These are phyloP conservation scores for Catharus minimus DNA, from an alignment of 2,113 vertebrate genomes.

Conservation along the genomic window DNA sequence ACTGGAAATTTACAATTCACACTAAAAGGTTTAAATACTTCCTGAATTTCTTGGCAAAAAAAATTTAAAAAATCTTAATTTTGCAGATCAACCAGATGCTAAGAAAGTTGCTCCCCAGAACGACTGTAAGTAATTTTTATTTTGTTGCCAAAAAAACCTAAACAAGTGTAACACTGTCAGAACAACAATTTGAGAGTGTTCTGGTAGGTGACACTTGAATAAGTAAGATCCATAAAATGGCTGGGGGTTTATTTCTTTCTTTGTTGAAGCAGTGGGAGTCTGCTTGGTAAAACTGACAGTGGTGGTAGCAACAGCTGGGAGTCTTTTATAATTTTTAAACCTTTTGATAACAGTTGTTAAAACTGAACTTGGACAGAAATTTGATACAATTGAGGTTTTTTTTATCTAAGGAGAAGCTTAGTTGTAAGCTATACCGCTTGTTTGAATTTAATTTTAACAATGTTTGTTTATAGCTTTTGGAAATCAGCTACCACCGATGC, in stretches of 20 bases:
- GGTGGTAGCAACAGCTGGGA: not conserved
- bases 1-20: slow-evolving; percentile 63
- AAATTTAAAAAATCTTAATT: slow-evolving; percentile 73
- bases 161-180: slow-evolving; percentile 31
- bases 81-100: slow-evolving; percentile 97
- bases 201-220: not conserved
- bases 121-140: slow-evolving; percentile 86
- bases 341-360: not conserved
- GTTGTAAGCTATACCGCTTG: not conserved
- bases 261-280: not conserved
- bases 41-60: slow-evolving; percentile 45
- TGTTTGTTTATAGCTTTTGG: slow-evolving; percentile 82
- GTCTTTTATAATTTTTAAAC: not conserved
- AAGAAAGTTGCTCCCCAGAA: slow-evolving; percentile 97
- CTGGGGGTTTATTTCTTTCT: not conserved
- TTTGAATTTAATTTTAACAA: slow-evolving; percentile 8
- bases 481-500: slow-evolving; percentile 87
- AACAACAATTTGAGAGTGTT: slow-evolving; percentile 24
- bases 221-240: not conserved
- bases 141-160: slow-evolving; percentile 11
- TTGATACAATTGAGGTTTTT: not conserved
- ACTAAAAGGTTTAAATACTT: slow-evolving; percentile 42
- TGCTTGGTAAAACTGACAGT: not conserved
- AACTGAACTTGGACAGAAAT: not conserved
- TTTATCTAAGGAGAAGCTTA: not conserved